phyloP scores from a whole-genome alignment of 2,113 vertebrate genomes.

The Mirounga angustirostris region DNA sequence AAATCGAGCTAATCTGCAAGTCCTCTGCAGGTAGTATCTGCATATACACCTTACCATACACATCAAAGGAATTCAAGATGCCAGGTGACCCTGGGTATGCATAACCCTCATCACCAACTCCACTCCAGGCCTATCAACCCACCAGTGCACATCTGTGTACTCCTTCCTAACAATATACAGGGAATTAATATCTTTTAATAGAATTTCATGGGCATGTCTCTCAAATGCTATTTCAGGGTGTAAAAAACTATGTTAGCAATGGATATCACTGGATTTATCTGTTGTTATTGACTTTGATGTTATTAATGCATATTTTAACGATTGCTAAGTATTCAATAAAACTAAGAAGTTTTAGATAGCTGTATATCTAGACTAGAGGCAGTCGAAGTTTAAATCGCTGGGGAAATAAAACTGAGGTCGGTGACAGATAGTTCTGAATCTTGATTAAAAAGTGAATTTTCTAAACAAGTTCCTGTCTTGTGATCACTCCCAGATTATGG shows the following conservation, averaged over 20 bases:
- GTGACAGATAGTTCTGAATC: neutral
- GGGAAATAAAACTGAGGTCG: neutral
- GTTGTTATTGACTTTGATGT: neutral
- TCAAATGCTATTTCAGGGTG: neutral
- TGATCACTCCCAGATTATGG: neutral
- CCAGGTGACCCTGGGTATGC: neutral
- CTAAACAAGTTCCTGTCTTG: neutral
- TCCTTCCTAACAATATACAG: neutral
- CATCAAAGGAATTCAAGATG: neutral
- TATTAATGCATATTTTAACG: neutral
- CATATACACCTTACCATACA: neutral
- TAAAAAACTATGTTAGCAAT: neutral
- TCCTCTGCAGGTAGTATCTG: neutral
- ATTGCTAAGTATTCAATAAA: constrained; percentile 18
- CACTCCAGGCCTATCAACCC: neutral
- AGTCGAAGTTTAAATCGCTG: neutral
- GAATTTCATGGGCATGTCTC: neutral
- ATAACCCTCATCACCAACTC: neutral
- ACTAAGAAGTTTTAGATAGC: neutral
- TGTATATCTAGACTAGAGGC: neutral
- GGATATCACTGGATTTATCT: neutral
- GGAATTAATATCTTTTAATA: neutral
- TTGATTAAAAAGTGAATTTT: constrained; percentile 49
- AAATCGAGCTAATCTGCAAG: neutral
- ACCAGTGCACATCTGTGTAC: neutral